Percentiles rank a stretch among this genome's conserved stretches.
Evolutionary conservation across 2,888 invertebrate genomes (phyloP).

Genomic region (Agrypnus murinus): DNA sequence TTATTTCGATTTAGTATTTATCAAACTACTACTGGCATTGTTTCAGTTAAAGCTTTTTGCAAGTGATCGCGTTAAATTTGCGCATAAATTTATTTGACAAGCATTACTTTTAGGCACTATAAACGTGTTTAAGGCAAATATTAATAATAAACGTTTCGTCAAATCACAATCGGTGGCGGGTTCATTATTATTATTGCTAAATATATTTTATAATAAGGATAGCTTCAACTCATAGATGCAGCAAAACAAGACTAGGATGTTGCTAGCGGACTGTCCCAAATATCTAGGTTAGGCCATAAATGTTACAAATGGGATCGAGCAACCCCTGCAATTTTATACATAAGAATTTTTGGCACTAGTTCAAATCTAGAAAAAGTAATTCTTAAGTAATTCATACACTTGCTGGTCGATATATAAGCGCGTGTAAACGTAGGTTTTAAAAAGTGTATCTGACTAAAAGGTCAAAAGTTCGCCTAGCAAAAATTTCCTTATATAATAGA

Average conservation of each 20-base stretch:
- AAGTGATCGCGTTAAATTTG: constrained; percentile 29
- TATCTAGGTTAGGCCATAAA: constrained; percentile 6
- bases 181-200: constrained; percentile 18
- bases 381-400: constrained; percentile 44
- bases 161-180: constrained; percentile 43
- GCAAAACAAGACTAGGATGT: background rate
- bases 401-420: constrained; percentile 48
- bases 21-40: constrained; percentile 23
- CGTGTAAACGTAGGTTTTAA: constrained; percentile 38
- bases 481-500: constrained; percentile 32
- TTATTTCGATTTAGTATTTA: constrained; percentile 3
- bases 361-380: constrained; percentile 47
- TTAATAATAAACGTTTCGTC: constrained; percentile 38
- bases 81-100: constrained; percentile 31
- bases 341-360: constrained; percentile 45
- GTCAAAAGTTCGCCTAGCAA: constrained; percentile 38
- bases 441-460: constrained; percentile 34
- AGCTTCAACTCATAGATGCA: constrained; percentile 17
- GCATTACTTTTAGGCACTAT: constrained; percentile 46
- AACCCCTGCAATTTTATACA: constrained; percentile 6
- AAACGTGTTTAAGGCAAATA: constrained; percentile 48
- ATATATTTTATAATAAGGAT: no score
- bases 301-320: background rate
- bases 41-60: constrained; percentile 36
- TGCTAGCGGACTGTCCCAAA: background rate